These are phyloP conservation scores for Drosophila limbata DNA, from an alignment of 2,888 invertebrate species.

Conservation along the genomic window DNA sequence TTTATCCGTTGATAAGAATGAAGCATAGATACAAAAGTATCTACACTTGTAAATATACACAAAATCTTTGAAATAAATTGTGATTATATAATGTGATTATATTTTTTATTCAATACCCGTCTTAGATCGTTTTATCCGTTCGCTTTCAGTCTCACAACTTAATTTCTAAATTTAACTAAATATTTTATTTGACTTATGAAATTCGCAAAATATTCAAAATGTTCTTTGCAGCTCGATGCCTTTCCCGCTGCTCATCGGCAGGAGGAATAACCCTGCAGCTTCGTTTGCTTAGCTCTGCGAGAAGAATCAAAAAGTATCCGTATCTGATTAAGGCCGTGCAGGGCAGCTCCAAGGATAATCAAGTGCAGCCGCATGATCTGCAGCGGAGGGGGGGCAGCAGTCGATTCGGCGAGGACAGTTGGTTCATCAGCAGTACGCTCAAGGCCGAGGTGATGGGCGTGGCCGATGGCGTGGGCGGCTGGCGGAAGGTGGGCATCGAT, in stretches of 20 bases:
- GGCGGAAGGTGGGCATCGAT: conserved; percentile 98
- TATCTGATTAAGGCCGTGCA: conserved; percentile 62
- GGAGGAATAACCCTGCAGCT: background rate
- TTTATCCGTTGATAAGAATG: background rate
- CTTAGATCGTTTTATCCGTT: background rate
- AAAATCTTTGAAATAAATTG: background rate
- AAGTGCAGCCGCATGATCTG: background rate
- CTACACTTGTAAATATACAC: background rate
- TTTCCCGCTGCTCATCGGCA: background rate
- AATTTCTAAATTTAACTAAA: background rate
- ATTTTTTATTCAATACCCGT: too few relatives aligned
- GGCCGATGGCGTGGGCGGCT: conserved; percentile 99
- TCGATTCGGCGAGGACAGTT: conserved; percentile 70
- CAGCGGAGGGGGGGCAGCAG: background rate
- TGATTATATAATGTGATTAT: too few relatives aligned
- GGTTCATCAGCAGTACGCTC: conserved; percentile 56
- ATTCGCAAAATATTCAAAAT: conserved; percentile 11
- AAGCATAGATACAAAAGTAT: conserved; percentile 6
- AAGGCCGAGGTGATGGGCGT: conserved; percentile 88
- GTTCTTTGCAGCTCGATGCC: conserved; percentile 11
- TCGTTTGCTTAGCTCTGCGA: background rate
- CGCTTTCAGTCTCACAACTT: background rate
- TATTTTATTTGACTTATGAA: background rate
- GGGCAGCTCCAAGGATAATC: conserved; percentile 46
- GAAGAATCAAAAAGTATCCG: conserved; percentile 21